A percentile compares a stretch with the other conserved stretches of the same genome.
Conservation (phyloP, 2,888 invertebrate species). For the Nycteola revayana region DNA sequence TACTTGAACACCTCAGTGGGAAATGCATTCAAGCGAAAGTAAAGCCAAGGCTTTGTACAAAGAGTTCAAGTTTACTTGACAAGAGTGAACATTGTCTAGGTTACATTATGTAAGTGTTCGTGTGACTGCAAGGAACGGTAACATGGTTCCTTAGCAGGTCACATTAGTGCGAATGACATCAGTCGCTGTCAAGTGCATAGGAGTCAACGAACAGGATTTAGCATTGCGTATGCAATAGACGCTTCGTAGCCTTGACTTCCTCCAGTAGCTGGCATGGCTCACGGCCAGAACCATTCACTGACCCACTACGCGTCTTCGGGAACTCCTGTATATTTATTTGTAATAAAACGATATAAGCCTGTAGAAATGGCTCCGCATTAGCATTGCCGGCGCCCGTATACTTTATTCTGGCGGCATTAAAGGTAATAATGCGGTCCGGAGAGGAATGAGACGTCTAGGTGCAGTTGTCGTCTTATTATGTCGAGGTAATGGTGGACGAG, state of each 20-base stretch:
- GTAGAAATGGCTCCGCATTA: slow-evolving; percentile 16
- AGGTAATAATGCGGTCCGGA: slow-evolving; percentile 19
- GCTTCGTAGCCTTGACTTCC: slow-evolving; percentile 69
- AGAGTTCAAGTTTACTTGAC: slow-evolving; percentile 57
- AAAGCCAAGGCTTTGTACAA: slow-evolving; percentile 50
- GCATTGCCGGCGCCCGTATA: slow-evolving; percentile 19
- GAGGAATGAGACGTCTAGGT: slow-evolving; percentile 29
- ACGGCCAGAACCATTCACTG: slow-evolving; percentile 70
- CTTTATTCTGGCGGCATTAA: slow-evolving; percentile 18
- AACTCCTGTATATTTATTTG: slow-evolving; percentile 45
- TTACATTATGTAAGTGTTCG: slow-evolving; percentile 72
- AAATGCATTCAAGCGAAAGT: slow-evolving; percentile 61
- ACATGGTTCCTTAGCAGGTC: slow-evolving; percentile 76
- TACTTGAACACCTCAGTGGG: slow-evolving; percentile 45
- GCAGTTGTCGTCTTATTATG: slow-evolving; percentile 31
- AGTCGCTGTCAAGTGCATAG: slow-evolving; percentile 73
- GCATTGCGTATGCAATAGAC: slow-evolving; percentile 70
- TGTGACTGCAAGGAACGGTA: slow-evolving; percentile 72
- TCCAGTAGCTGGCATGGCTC: slow-evolving; percentile 57
- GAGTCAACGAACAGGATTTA: slow-evolving; percentile 76
- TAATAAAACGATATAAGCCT: slow-evolving; percentile 17
- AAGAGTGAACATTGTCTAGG: slow-evolving; percentile 58
- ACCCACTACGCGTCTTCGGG: slow-evolving; percentile 54
- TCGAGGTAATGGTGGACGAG: slow-evolving; percentile 37
- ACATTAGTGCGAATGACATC: slow-evolving; percentile 74